Base-by-base conservation (phyloP, 64 coral and sea anemone species). In the Actinia equina region DNA sequence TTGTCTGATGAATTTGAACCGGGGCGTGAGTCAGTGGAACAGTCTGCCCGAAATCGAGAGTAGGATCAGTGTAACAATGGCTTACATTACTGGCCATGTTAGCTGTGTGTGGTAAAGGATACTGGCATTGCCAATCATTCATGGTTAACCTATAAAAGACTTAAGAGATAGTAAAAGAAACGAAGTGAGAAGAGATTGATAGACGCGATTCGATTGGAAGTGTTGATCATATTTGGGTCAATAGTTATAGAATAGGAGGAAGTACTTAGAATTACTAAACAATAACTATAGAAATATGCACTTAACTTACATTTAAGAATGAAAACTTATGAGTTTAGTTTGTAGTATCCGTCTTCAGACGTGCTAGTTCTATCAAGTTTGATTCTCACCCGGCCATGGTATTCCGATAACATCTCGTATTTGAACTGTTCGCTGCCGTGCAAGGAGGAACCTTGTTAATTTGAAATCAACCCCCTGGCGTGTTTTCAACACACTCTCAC, bases 21-120 rank as follows among this genome's bases (percentile, higher is more conserved):
- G 96, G 96, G 23, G 93, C 92, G 79, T 98, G 96, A 7, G 89
- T 78, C 6, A 98, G 86, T n/a, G 93, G 96, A 52, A 96, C 91
- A 22, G 94, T 96, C 15, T 86, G 69, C 23, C 94, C 94, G 56
- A 93, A 96, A 71, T 96, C 94, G 20, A 96, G 80, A 42, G 37
- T 77, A 49, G 92, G 87, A 6, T 77, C 69, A 26, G 63, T 84
- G 52, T 87, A 85, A 44, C 56, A 51, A 59, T 86, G 83, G 17
- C 37, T 23, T 20, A 89, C 43, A 43, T n/a, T 65, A 65, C n/a
- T 57, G 15, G 55, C 55, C 55, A 57, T 57, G 55, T 1, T 23
- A 65, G 25, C 79, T 45, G 88, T 27, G 83, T 90, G 91, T 52
- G 94, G 84, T 64, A 84, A 25, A n/a, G 80, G 5, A 62, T 89